Conservation (phyloP, 2,113 vertebrate genomes). For the Rhabdomys dilectus region DNA sequence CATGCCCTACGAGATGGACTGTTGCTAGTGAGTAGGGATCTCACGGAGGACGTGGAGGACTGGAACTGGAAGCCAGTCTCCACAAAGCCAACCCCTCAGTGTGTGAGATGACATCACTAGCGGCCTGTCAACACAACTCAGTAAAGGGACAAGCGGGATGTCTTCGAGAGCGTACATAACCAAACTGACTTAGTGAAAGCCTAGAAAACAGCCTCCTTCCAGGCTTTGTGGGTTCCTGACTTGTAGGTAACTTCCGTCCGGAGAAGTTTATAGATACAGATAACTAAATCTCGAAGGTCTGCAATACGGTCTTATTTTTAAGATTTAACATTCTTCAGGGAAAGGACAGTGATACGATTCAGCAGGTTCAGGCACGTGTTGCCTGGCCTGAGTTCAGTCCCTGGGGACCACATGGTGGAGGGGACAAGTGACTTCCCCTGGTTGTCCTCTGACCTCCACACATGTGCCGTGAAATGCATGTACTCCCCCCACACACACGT, state of each 20-base stretch:
- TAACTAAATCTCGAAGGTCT: background rate
- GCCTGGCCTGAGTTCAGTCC: background rate
- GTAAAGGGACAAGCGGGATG: accelerated
- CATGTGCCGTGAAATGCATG: background rate
- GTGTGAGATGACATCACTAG: background rate
- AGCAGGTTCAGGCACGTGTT: background rate
- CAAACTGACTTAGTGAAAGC: slow-evolving; percentile 5
- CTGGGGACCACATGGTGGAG: background rate
- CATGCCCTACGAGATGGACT: background rate
- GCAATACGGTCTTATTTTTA: slow-evolving; percentile 9
- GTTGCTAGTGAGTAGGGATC: too few relatives aligned
- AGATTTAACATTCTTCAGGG: background rate
- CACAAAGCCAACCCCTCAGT: background rate
- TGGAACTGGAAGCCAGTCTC: background rate
- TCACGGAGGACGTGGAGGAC: background rate
- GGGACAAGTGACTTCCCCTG: background rate
- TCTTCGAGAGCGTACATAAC: background rate
- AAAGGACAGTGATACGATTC: background rate
- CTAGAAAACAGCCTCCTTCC: background rate
- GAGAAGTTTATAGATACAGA: background rate
- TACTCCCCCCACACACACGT: background rate
- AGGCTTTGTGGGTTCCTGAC: slow-evolving; percentile 18
- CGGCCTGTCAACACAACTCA: background rate
- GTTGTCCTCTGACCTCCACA: background rate
- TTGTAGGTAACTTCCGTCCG: slow-evolving; percentile 12